Base-by-base conservation (phyloP, 2,888 invertebrate species). In the Phyllotreta striolata region DNA sequence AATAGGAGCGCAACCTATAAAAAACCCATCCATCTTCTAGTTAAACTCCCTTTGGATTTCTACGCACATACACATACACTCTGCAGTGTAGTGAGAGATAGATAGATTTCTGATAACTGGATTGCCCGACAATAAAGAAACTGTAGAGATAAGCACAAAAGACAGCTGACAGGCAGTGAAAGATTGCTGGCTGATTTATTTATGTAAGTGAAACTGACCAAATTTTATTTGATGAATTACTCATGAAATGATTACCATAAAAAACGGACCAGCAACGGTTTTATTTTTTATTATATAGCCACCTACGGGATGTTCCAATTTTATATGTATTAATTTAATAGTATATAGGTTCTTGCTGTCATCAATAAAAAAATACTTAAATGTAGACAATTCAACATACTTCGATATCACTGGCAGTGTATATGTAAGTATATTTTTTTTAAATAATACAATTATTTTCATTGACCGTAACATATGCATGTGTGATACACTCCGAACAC, bases 111-210 rank as follows among this genome's bases (percentile, higher is more conserved):
- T 80, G 80, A 80, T 81, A 81, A 81, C 81, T 78, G 80, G 78
- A 81, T 81, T 81, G 80, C 77, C 24, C 79, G 80, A 82, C 81
- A 81, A 81, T 81, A 81, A 81, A 81, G 81, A 80, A 81, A 81
- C 81, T 80, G 80, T 79, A 77, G 77, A 79, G 81, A 81, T 81
- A 82, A 81, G 80, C 78, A 77, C 75, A 77, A 76, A 73, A 78
- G 82, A 81, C 82, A 81, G 81, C 80, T 81, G 81, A 81, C 81
- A 80, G 79, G 78, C 79, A 75, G 74, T 81, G 81, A 81, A 76
- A 81, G 82, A 81, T 82, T 81, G 80, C 78, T 75, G 73, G 71
- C 67, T 73, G 78, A 79, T 78, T 78, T 79, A 79, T 80, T 76
- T 76, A n/a, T n/a, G n/a, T n/a, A 74, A 63, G 62, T 66, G 71